Conservation (phyloP, 2,888 invertebrate genomes). For the Notodonta ziczac region DNA sequence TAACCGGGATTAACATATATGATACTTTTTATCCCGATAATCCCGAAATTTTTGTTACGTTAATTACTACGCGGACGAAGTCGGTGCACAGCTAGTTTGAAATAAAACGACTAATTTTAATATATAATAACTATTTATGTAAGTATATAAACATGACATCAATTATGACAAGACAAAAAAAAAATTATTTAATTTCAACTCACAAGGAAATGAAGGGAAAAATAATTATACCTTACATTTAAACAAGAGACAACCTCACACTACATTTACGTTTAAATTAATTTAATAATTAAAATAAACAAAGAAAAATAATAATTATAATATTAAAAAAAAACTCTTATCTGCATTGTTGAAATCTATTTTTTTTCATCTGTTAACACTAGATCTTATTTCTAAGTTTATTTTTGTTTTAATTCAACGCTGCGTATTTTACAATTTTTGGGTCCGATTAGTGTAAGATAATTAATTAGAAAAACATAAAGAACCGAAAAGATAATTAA, state of each 20-base stretch:
- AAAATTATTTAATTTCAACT: conserved; percentile 77
- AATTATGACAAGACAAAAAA: conserved; percentile 72
- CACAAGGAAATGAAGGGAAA: conserved; percentile 65
- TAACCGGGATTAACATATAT: too few species aligned
- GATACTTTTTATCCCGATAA: too few species aligned
- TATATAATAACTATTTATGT: conserved; percentile 85
- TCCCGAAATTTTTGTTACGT: too few species aligned
- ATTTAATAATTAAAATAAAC: conserved; percentile 39
- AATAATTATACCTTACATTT: conserved; percentile 62
- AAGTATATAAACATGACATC: conserved; percentile 84
- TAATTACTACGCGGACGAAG: too few species aligned
- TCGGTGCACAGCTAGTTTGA: too few species aligned
- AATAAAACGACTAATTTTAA: conserved; percentile 76
- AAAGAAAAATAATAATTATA: conserved; percentile 26
- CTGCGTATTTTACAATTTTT: conserved; percentile 69
- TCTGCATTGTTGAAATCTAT: conserved; percentile 58
- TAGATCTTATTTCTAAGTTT: conserved; percentile 61
- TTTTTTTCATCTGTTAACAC: conserved; percentile 56
- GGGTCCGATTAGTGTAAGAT: conserved; percentile 60
- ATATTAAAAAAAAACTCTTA: conserved; percentile 38
- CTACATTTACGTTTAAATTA: conserved; percentile 64
- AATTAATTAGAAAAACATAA: conserved; percentile 6
- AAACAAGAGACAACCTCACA: conserved; percentile 80
- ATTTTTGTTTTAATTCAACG: conserved; percentile 57
- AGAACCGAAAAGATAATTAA: conserved; percentile 12